These are phyloP conservation scores for Nemapogon koenigi DNA, from an alignment of 2,888 invertebrate genomes.

Conservation along the genomic window DNA sequence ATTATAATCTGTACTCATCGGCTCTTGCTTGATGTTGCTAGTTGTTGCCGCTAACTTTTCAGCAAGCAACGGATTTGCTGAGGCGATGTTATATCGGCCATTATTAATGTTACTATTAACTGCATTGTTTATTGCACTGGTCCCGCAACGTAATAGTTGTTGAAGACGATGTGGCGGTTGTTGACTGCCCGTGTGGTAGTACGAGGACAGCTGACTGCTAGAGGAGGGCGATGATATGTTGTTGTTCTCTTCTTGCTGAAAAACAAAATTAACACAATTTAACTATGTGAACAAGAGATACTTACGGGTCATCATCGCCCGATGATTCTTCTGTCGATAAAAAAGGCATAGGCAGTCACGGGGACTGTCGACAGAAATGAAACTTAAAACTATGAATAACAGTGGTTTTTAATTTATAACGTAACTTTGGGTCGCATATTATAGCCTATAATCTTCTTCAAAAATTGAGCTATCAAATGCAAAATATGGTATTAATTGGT, in stretches of 20 bases:
- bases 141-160: constrained; percentile 49
- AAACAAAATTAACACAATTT: constrained; percentile 18
- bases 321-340: too few relatives aligned
- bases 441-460: too few relatives aligned
- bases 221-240: constrained; percentile 53
- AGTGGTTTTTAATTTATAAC: too few relatives aligned
- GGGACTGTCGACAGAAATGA: too few relatives aligned
- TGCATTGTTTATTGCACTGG: constrained; percentile 52
- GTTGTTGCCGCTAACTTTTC: constrained; percentile 83
- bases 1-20: constrained; percentile 55
- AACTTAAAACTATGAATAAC: too few relatives aligned
- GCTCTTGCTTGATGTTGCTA: constrained; percentile 64
- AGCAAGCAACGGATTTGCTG: constrained; percentile 85
- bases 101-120: constrained; percentile 56
- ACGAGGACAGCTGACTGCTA: constrained; percentile 39
- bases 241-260: constrained; percentile 64
- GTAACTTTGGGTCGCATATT: too few relatives aligned
- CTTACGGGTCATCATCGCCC: too few relatives aligned
- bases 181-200: constrained; percentile 51
- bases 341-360: too few relatives aligned
- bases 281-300: not conserved
- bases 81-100: constrained; percentile 79
- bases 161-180: constrained; percentile 53
- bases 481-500: too few relatives aligned
- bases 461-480: too few relatives aligned